Evolutionary conservation across 2,113 vertebrate genomes (phyloP).

Genomic region (Xenopus borealis): DNA sequence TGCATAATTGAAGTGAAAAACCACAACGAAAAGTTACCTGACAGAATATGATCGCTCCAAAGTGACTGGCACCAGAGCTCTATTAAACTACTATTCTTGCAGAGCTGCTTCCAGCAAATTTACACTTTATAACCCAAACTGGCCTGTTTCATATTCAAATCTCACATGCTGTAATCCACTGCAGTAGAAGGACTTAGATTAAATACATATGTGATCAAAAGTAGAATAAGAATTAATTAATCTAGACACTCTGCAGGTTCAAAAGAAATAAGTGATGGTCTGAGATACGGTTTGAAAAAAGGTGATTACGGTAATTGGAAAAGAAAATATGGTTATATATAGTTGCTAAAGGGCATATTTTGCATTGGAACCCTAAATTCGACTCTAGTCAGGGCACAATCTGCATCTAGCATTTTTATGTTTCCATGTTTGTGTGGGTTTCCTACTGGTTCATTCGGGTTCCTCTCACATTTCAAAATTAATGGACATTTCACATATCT

Average conservation of each 20-base stretch:
- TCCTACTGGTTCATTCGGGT: too few species aligned
- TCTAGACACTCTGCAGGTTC: slow-evolving; percentile 38
- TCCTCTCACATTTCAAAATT: too few species aligned
- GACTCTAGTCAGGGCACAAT: too few species aligned
- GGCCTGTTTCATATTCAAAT: slow-evolving; percentile 58
- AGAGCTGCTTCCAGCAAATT: slow-evolving; percentile 65
- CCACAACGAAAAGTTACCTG: slow-evolving; percentile 47
- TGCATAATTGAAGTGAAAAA: slow-evolving; percentile 25
- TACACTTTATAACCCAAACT: slow-evolving; percentile 64
- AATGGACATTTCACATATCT: too few species aligned
- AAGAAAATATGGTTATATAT: too few species aligned
- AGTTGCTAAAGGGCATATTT: too few species aligned
- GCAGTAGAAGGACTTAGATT: slow-evolving; percentile 60
- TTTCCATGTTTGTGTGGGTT: too few species aligned
- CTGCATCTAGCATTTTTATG: too few species aligned
- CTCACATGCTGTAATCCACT: slow-evolving; percentile 58
- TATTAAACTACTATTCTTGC: slow-evolving; percentile 71
- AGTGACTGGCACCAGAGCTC: slow-evolving; percentile 83
- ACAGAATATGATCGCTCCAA: slow-evolving; percentile 60
- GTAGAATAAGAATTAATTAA: slow-evolving; percentile 49
- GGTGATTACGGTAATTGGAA: too few species aligned
- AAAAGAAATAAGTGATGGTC: neutral
- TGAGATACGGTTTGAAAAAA: too few species aligned
- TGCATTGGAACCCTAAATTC: too few species aligned
- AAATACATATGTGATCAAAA: slow-evolving; percentile 59